Evolutionary conservation across 2,888 invertebrate species (phyloP).

Genomic region (Mayetiola destructor): DNA sequence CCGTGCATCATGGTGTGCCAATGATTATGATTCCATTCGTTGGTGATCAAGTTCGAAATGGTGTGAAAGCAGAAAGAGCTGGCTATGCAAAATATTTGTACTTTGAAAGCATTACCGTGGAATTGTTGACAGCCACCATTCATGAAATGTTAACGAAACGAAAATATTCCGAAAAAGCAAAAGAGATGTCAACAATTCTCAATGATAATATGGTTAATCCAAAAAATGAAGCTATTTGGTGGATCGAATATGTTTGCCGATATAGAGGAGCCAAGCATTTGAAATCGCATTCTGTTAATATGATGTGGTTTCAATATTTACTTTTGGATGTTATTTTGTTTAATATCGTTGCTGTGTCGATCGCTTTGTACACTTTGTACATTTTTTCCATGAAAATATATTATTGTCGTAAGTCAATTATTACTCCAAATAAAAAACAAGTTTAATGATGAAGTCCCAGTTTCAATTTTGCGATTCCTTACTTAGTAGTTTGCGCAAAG

Average conservation of each 20-base stretch:
- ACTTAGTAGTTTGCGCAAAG: too few species aligned
- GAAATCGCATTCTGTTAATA: constrained; percentile 31
- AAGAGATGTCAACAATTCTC: constrained; percentile 37
- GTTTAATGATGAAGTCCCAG: too few species aligned
- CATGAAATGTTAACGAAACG: constrained; percentile 25
- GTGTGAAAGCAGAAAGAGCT: constrained; percentile 21
- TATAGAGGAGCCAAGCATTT: constrained; percentile 33
- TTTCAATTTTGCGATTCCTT: too few species aligned
- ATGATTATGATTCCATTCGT: constrained; percentile 19
- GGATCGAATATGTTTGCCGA: constrained; percentile 43
- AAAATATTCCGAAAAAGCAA: constrained; percentile 31
- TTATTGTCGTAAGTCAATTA: too few species aligned
- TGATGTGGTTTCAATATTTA: constrained; percentile 33
- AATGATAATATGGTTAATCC: constrained; percentile 41
- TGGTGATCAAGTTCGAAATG: constrained; percentile 4
- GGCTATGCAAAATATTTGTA: constrained; percentile 17
- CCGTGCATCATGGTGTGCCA: constrained; percentile 24
- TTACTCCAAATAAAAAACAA: too few species aligned
- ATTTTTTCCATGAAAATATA: too few species aligned
- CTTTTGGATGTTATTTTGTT: too few species aligned
- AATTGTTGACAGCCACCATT: not conserved
- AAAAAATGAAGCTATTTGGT: constrained; percentile 42
- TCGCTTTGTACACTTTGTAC: too few species aligned
- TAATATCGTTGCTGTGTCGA: too few species aligned
- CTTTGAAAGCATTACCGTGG: constrained; percentile 20